Base-by-base conservation (phyloP, 1,140 invertebrate species). In the Platyscapa corneri region DNA sequence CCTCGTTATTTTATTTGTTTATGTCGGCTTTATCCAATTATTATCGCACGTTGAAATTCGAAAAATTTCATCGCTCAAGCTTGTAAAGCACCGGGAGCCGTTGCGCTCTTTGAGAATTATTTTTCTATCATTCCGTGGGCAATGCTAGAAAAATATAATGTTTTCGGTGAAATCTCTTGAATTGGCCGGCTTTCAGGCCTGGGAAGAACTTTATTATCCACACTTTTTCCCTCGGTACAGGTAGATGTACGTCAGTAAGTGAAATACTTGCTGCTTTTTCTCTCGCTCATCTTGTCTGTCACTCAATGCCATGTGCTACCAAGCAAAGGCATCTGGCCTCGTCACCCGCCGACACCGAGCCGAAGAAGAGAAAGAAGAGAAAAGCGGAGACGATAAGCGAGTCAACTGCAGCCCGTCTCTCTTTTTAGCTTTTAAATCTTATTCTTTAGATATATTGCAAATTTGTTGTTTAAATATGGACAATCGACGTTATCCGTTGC, bases 271-370 rank as follows among this genome's bases (percentile, higher is more conserved):
- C 37, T 74, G 30, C 37, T 74, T 74, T 74, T 74, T 74, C 70
- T n/a, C 16, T 32, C n/a, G 32, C 37, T 27, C 70, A 14, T 42
- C 70, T 14, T 42, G 37, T 74, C 39, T 42, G 70, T 42, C 70
- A 74, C 70, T 74, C 70, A 74, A 74, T 74, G 70, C 70, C 70
- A 74, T 42, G 70, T 74, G 70, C 10, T 74, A 74, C 70, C 39
- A 74, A 74, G 70, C 39, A 42, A n/a, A 39, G 27, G 70, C 70
- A 74, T 74, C 70, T 42, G 37, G 37, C 37, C 8, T 74, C 70
- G 42, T 74, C 70, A 74, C 37, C 32, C 30, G 8, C 42, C 42
- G 37, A n/a, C n/a, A n/a, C n/a, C n/a, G n/a, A n/a, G n/a, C n/a
- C n/a, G n/a, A n/a, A n/a, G n/a, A n/a, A n/a, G 23, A n/a, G 8